Conservation (phyloP, 2,113 vertebrate species). For the Pedionomus torquatus region DNA sequence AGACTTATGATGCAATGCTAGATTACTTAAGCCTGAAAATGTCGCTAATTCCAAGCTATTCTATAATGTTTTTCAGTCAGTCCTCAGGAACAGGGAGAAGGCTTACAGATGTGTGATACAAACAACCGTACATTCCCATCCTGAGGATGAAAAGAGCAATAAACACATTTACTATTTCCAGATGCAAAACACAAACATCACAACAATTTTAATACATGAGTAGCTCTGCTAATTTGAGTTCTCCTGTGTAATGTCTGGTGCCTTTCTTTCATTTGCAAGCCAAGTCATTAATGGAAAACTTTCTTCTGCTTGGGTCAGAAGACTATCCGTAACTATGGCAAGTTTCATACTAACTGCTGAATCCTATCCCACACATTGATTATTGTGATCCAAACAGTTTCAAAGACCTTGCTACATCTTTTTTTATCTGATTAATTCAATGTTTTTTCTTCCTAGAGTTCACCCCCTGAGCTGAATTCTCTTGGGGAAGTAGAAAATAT, state of each 20-base stretch:
- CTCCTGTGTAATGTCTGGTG: neutral
- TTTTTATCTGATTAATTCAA: neutral
- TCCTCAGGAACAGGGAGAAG: neutral
- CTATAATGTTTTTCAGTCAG: neutral
- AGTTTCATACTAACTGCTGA: neutral
- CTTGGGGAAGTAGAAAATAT: neutral
- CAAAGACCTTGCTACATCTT: neutral
- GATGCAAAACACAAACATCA: neutral
- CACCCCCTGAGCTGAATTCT: neutral
- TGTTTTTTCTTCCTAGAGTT: neutral
- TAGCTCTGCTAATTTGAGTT: neutral
- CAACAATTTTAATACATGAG: neutral
- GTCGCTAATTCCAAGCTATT: neutral
- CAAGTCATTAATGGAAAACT: neutral
- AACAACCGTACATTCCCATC: neutral
- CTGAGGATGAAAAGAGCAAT: neutral
- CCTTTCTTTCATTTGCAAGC: neutral
- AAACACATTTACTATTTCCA: neutral
- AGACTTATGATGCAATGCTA: neutral
- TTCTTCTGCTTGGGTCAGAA: neutral
- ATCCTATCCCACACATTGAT: neutral
- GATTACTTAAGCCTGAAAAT: neutral
- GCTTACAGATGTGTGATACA: accelerated
- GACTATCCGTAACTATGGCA: neutral
- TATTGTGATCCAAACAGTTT: neutral